Evolutionary conservation across 2,888 invertebrate genomes (phyloP).

Genomic region (Drosophila limbata): DNA sequence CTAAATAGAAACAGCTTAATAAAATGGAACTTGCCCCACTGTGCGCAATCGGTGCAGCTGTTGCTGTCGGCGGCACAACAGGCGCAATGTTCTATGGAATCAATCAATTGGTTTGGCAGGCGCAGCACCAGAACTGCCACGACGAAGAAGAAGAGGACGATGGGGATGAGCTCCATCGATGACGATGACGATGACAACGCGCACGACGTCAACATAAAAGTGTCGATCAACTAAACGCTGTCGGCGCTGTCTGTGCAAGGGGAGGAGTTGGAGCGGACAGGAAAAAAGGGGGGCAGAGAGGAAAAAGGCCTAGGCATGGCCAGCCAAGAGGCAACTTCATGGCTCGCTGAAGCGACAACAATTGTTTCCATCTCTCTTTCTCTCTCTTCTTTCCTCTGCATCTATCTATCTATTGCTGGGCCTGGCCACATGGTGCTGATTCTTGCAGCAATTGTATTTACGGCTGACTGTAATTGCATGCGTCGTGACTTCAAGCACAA

Average conservation of each 20-base stretch:
- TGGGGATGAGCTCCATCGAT: slow-evolving; percentile 13
- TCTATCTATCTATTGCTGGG: background rate
- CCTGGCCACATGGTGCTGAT: slow-evolving; percentile 52
- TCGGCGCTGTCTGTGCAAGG: slow-evolving; percentile 50
- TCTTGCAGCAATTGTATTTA: slow-evolving; percentile 77
- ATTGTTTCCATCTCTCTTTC: slow-evolving; percentile 49
- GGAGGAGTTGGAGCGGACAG: background rate
- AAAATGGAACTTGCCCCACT: slow-evolving; percentile 42
- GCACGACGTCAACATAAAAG: slow-evolving; percentile 81
- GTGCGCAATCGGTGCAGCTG: slow-evolving; percentile 51
- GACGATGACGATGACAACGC: slow-evolving; percentile 75
- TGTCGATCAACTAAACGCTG: slow-evolving; percentile 81
- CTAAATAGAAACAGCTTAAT: too few species aligned
- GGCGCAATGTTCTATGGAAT: slow-evolving; percentile 78
- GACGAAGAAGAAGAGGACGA: slow-evolving; percentile 43
- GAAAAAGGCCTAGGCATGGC: slow-evolving; percentile 45
- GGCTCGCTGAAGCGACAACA: slow-evolving; percentile 66
- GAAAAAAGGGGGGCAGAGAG: slow-evolving; percentile 10
- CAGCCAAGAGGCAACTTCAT: slow-evolving; percentile 77
- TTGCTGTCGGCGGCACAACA: slow-evolving; percentile 33
- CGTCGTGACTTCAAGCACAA: slow-evolving; percentile 61
- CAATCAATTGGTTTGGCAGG: slow-evolving; percentile 75
- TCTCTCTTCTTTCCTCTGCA: background rate
- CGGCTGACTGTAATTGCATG: slow-evolving; percentile 76
- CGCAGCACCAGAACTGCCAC: slow-evolving; percentile 78